Base-by-base conservation (phyloP, 2,888 invertebrate species). In the Drymonia ruficornis region DNA sequence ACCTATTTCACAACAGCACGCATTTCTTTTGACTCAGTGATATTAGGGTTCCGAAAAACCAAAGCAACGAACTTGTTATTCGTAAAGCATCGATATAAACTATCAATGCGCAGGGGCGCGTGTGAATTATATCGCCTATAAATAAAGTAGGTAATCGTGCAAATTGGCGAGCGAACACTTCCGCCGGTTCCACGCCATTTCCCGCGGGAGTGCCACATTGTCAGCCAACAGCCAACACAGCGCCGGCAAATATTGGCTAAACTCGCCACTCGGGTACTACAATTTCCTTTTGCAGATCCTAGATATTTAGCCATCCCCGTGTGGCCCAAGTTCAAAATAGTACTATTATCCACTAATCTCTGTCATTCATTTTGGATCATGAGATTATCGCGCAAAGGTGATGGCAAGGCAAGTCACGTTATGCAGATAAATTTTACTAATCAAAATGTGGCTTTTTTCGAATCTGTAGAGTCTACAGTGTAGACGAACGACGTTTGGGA, bases 241-340 rank as follows among this genome's bases (percentile, higher is more conserved):
- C 62, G 59, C 12, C 43, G 66, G 80, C 77, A 84, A 86, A 87
- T 86, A 86, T 86, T 86, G 74, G 81, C 74, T 76, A 71, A 71
- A 72, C 59, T 70, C 56, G 50, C 58, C 59, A 50, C 57, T 59
- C 60, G 48, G 57, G 54, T 55, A 59, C 54, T 28, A 28, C 28
- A 5, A 28, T 28, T 28, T 1, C 28, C 28, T 1, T 28, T 28
- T 1, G 28, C 5, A 28, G 2, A 7, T 2, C 28, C 2, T 28
- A 28, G 8, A 23, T 23, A 23, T 23, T 23, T 23, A n/a, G 23
- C 23, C 23, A 7, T 4, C 23, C 6, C 23, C 23, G 23, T 23
- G 23, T 23, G 23, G n/a, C n/a, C n/a, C n/a, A n/a, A n/a, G n/a
- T n/a, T n/a, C n/a, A n/a, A n/a, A n/a, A n/a, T n/a, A n/a, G n/a